Evolutionary conservation across 1,140 invertebrate species (phyloP).

Genomic region (Chrysomallon squamiferum): DNA sequence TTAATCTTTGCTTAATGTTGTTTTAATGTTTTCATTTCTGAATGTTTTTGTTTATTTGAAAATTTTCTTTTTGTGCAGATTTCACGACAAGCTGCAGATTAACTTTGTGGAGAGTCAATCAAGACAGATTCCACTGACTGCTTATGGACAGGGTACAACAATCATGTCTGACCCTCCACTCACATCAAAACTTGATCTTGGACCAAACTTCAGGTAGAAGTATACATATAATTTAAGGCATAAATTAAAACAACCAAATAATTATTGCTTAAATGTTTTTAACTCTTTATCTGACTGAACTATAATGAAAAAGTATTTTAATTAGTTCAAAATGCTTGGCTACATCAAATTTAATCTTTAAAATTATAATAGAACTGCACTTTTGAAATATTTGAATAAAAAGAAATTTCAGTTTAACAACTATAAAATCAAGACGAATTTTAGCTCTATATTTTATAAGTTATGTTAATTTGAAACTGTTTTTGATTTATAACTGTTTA

Average conservation of each 20-base stretch:
- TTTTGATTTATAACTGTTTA: too few species aligned
- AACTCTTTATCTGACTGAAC: not conserved
- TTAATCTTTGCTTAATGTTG: not conserved
- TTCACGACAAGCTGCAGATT: conserved; percentile 61
- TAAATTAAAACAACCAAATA: not conserved
- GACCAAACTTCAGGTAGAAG: conserved; percentile 61
- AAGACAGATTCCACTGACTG: conserved; percentile 49
- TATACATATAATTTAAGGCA: too few species aligned
- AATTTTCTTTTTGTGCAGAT: conserved; percentile 33
- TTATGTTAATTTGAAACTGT: too few species aligned
- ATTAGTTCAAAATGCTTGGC: too few species aligned
- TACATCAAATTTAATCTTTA: too few species aligned
- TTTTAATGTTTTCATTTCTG: not conserved
- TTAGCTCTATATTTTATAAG: too few species aligned
- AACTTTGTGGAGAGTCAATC: conserved; percentile 55
- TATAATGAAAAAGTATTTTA: not conserved
- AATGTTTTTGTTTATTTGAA: conserved; percentile 2
- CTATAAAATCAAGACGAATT: too few species aligned
- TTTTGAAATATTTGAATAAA: too few species aligned
- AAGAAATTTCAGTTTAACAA: too few species aligned
- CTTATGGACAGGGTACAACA: conserved; percentile 60
- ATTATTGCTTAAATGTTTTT: not conserved
- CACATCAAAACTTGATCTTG: conserved; percentile 52
- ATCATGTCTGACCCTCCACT: conserved; percentile 60
- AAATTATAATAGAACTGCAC: too few species aligned